These are phyloP conservation scores for Stenodema calcarata DNA, from an alignment of 2,888 invertebrate species.

Conservation along the genomic window DNA sequence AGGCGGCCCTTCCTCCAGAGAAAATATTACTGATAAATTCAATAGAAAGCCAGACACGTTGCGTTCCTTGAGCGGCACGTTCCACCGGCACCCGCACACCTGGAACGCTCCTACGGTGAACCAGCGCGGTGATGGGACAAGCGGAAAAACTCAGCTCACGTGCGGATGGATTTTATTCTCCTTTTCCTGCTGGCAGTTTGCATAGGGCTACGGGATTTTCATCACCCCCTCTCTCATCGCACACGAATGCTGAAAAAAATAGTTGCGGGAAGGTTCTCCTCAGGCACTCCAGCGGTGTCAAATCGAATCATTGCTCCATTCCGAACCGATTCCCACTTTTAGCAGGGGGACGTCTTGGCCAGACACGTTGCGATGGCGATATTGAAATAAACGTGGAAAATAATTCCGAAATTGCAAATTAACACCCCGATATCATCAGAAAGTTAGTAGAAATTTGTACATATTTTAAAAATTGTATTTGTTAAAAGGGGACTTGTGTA, in stretches of 20 bases:
- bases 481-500: no score
- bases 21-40: background rate
- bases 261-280: background rate
- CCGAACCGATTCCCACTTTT: background rate
- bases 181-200: background rate
- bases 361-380: no score
- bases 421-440: no score
- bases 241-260: background rate
- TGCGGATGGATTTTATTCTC: background rate
- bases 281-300: background rate
- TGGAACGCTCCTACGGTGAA: background rate
- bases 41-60: background rate
- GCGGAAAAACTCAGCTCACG: background rate
- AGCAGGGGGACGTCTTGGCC: no score
- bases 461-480: no score
- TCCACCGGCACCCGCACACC: background rate
- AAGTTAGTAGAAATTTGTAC: no score
- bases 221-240: background rate
- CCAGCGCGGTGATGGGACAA: background rate
- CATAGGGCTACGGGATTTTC: background rate
- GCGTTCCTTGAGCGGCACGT: background rate
- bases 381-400: no score
- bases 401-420: no score
- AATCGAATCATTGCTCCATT: slow-evolving; percentile 2
- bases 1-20: background rate